These are phyloP conservation scores for Cheiracanthium punctorium DNA, from an alignment of 2,888 invertebrate species.

Conservation along the genomic window DNA sequence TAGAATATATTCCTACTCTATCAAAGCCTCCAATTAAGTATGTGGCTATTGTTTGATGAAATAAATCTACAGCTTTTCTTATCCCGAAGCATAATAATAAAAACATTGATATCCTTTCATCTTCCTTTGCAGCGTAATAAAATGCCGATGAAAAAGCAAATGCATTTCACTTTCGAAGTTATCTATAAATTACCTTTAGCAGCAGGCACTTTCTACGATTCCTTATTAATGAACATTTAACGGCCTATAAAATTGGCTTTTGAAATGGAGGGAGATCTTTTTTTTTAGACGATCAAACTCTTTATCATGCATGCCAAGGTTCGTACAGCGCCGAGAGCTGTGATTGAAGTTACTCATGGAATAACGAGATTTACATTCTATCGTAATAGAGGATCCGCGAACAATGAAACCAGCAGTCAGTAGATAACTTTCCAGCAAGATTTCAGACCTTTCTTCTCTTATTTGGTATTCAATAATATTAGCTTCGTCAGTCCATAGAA, in stretches of 20 bases:
- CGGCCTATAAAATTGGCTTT: slow-evolving; percentile 19
- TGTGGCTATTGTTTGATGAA: too few species aligned
- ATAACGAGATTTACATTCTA: slow-evolving; percentile 37
- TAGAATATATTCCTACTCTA: too few species aligned
- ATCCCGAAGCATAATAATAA: too few species aligned
- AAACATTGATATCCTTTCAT: too few species aligned
- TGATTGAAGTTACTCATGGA: slow-evolving; percentile 48
- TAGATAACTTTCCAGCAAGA: slow-evolving; percentile 39
- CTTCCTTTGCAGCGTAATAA: background rate
- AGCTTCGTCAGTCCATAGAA: slow-evolving; percentile 32
- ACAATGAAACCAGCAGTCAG: slow-evolving; percentile 29
- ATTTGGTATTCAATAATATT: slow-evolving; percentile 60
- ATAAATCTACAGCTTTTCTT: too few species aligned
- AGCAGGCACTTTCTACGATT: background rate
- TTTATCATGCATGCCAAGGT: slow-evolving; percentile 30
- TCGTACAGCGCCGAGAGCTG: slow-evolving; percentile 14
- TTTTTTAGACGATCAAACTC: background rate
- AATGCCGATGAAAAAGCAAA: background rate
- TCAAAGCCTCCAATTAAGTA: too few species aligned
- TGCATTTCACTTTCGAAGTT: background rate
- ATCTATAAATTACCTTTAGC: background rate
- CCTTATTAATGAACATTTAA: slow-evolving; percentile 35
- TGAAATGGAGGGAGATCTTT: background rate
- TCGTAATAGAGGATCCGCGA: slow-evolving; percentile 37
- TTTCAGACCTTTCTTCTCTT: slow-evolving; percentile 40